These are phyloP conservation scores for Drosophila pseudotalamancana DNA, from an alignment of 2,888 invertebrate genomes.

Conservation along the genomic window DNA sequence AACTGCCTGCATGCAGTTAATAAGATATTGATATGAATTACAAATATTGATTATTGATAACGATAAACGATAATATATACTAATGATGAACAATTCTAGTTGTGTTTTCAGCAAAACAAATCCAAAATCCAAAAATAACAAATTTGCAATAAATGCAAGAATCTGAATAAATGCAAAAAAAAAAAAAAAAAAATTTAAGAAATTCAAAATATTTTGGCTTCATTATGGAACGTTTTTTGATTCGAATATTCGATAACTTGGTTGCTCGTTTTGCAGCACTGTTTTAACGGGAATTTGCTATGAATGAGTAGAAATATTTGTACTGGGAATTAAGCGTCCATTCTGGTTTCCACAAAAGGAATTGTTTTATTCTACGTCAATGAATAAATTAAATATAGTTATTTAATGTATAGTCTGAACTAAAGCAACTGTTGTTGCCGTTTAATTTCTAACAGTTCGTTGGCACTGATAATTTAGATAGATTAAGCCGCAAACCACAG, in stretches of 20 bases:
- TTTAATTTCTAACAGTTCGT: neutral
- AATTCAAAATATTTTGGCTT: neutral
- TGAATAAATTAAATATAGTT: neutral
- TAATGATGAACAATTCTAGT: conserved; percentile 66
- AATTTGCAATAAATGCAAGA: conserved; percentile 24
- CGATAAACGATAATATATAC: conserved; percentile 41
- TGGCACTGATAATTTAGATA: conserved; percentile 7
- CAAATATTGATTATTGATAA: conserved; percentile 27
- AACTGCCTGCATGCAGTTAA: conserved; percentile 26
- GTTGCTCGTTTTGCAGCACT: neutral
- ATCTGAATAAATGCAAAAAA: conserved; percentile 38
- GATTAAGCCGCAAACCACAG: neutral
- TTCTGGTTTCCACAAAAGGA: neutral
- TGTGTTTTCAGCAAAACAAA: conserved; percentile 43
- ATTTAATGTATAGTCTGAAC: neutral
- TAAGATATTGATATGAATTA: conserved; percentile 33
- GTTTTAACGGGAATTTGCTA: neutral
- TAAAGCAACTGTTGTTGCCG: neutral
- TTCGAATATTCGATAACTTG: neutral
- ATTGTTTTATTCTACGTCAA: neutral
- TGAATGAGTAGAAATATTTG: too few relatives aligned
- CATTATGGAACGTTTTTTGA: too few relatives aligned
- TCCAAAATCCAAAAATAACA: conserved; percentile 21
- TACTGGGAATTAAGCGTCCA: too few relatives aligned
- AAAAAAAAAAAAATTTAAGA: conserved; percentile 33